Evolutionary conservation across 2,888 invertebrate species (phyloP).

Genomic region (Trissolcus brochymenae): DNA sequence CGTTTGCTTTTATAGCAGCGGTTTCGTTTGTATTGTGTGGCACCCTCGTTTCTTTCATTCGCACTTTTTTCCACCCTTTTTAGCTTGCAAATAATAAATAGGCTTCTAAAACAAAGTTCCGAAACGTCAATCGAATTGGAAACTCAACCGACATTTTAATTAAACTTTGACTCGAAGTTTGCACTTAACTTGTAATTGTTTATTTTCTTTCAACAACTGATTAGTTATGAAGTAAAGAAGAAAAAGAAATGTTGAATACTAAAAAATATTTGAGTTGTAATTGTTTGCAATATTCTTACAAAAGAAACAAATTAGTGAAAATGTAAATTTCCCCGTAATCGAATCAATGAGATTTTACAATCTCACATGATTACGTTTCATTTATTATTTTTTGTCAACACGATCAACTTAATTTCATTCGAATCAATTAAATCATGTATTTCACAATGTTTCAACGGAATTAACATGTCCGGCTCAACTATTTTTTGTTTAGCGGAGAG

Average conservation of each 20-base stretch:
- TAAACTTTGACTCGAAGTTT: too few relatives aligned
- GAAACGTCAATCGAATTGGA: too few relatives aligned
- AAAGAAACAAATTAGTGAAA: background rate
- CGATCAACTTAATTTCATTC: conserved; percentile 27
- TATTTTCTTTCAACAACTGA: too few relatives aligned
- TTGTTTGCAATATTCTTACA: too few relatives aligned
- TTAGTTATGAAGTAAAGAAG: too few relatives aligned
- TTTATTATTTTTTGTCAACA: background rate
- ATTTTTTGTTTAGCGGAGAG: conserved; percentile 4
- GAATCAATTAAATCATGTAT: conserved; percentile 30
- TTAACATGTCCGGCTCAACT: conserved; percentile 16
- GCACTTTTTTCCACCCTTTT: background rate
- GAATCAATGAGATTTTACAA: background rate
- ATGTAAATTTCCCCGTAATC: background rate
- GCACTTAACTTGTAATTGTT: too few relatives aligned
- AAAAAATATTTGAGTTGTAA: too few relatives aligned
- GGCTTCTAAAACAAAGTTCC: background rate
- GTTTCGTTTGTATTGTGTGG: conserved; percentile 19
- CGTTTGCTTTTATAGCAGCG: conserved; percentile 13
- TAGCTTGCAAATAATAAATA: background rate
- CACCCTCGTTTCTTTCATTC: conserved; percentile 16
- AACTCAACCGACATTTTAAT: too few relatives aligned
- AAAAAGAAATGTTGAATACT: too few relatives aligned
- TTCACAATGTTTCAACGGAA: conserved; percentile 40
- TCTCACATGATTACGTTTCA: background rate